Percentiles rank a stretch among this genome's conserved stretches.
Conservation (phyloP, 2,797 vertebrate species). For the Periparus ater region DNA sequence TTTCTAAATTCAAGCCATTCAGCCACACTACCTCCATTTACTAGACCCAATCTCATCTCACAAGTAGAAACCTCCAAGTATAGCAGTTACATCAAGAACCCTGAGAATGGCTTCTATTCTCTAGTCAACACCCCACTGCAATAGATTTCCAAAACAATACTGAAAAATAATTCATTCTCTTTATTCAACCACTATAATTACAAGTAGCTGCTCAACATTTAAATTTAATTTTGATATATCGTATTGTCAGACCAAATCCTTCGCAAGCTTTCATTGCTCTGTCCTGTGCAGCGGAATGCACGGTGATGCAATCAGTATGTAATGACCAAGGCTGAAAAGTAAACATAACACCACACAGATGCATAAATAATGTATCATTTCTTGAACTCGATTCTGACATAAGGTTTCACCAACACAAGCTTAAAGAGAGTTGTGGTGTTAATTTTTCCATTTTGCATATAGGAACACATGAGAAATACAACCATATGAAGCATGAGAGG, state of each 20-base stretch:
- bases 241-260: not conserved
- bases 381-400: not conserved
- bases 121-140: not conserved
- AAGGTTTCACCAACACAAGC: not conserved
- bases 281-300: not conserved
- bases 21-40: not conserved
- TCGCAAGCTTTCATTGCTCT: not conserved
- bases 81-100: not conserved
- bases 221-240: not conserved
- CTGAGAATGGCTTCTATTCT: not conserved
- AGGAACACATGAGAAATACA: not conserved
- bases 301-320: not conserved
- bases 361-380: not conserved
- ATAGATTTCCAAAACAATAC: not conserved
- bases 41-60: not conserved
- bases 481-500: not conserved
- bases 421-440: not conserved
- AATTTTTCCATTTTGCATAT: conserved; percentile 4
- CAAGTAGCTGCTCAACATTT: not conserved
- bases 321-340: not conserved
- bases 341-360: not conserved
- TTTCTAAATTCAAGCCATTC: not conserved
- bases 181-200: not conserved
- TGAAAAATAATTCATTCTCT: not conserved
- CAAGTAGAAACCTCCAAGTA: not conserved